Evolutionary conservation across 64 coral and sea anemone genomes (phyloP).

Genomic region (Actinia tenebrosa): DNA sequence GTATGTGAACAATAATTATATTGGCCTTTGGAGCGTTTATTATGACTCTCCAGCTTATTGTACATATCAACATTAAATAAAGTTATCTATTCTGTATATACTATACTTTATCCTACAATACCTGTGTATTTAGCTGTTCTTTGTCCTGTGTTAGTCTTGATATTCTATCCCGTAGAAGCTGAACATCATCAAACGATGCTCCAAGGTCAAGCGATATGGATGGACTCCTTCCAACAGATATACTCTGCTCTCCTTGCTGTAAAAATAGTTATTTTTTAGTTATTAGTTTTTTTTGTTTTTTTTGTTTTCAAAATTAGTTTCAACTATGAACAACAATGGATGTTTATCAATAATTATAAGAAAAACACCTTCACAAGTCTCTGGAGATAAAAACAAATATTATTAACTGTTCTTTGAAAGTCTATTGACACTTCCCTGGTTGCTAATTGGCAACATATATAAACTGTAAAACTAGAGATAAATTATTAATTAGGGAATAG

Average conservation of each 20-base stretch:
- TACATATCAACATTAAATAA: too few species aligned
- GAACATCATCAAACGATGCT: conserved; percentile 79
- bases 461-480: neutral
- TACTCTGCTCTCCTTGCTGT: conserved; percentile 58
- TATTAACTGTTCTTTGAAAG: neutral
- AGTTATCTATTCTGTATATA: too few species aligned
- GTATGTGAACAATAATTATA: too few species aligned
- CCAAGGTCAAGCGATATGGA: conserved; percentile 88
- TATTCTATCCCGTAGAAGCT: conserved; percentile 81
- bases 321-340: neutral
- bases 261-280: neutral
- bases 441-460: conserved; percentile 5
- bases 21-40: too few species aligned
- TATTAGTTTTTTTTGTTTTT: too few species aligned
- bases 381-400: neutral
- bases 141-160: conserved; percentile 87
- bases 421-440: neutral
- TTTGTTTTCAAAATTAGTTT: neutral
- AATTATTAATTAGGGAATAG: neutral
- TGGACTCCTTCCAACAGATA: conserved; percentile 54
- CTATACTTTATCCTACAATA: neutral
- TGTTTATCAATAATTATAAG: neutral
- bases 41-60: too few species aligned
- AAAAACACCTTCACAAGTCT: neutral
- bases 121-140: conserved; percentile 78